Evolutionary conservation across 2,113 vertebrate genomes (phyloP).

Genomic region (Lasiurus borealis): DNA sequence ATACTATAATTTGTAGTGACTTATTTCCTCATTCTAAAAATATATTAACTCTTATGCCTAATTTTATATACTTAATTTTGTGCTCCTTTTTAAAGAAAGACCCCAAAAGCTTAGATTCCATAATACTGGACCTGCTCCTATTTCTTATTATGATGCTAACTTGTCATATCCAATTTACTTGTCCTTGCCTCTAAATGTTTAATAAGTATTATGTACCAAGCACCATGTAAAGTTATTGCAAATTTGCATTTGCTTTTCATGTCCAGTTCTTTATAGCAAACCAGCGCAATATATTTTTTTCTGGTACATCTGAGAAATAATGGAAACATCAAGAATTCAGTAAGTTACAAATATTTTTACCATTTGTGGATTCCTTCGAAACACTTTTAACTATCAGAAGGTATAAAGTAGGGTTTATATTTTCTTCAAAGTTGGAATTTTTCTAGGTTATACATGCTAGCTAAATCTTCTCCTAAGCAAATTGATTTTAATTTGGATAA

Average conservation of each 20-base stretch:
- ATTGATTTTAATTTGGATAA: constrained; percentile 18
- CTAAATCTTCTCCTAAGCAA: not conserved
- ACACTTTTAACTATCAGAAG: not conserved
- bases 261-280: constrained; percentile 21
- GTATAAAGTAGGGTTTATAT: not conserved
- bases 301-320: not conserved
- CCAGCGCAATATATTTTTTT: constrained; percentile 50
- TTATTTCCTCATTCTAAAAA: constrained; percentile 56
- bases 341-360: constrained; percentile 6
- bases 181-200: not conserved
- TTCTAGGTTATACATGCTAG: not conserved
- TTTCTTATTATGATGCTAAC: not conserved
- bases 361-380: not conserved
- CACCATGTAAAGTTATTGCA: not conserved
- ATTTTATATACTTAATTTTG: constrained; percentile 31
- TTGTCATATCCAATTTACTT: not conserved
- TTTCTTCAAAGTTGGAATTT: constrained; percentile 38
- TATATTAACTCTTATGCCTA: not conserved
- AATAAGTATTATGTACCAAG: not conserved
- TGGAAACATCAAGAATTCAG: constrained; percentile 9
- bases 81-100: not conserved
- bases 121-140: not conserved
- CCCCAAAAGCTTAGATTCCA: not conserved
- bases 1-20: constrained; percentile 16
- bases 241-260: constrained; percentile 45